phyloP scores from a whole-genome alignment of 2,888 invertebrate genomes.

The Drosophila atripex region DNA sequence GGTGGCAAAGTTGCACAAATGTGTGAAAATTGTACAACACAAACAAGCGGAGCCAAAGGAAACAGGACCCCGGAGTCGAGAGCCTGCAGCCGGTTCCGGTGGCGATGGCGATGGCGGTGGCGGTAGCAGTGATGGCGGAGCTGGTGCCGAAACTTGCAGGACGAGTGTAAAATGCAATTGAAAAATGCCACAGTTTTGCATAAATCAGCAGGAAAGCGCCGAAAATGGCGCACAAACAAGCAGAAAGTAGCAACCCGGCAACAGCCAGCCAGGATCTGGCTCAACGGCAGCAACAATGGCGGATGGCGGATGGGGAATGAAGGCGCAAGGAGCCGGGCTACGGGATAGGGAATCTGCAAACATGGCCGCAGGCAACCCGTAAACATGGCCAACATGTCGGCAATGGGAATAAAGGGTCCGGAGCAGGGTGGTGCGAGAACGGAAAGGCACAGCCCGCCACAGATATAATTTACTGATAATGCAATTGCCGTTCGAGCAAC shows the following conservation, averaged over 20 bases:
- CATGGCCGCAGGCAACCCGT: slow-evolving; percentile 62
- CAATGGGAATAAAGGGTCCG: slow-evolving; percentile 15
- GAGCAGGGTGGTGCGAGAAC: background rate
- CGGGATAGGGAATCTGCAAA: slow-evolving; percentile 45
- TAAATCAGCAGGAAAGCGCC: slow-evolving; percentile 76
- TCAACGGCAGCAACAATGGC: slow-evolving; percentile 22
- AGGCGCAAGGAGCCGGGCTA: background rate
- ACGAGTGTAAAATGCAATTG: slow-evolving; percentile 71
- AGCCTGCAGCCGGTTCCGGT: slow-evolving; percentile 19
- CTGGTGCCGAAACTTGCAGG: slow-evolving; percentile 50
- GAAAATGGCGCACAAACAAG: slow-evolving; percentile 66
- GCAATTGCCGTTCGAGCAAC: slow-evolving; percentile 53
- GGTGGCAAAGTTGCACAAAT: slow-evolving; percentile 72
- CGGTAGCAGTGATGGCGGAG: slow-evolving; percentile 4
- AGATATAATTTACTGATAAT: slow-evolving; percentile 75
- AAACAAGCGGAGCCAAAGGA: slow-evolving; percentile 36
- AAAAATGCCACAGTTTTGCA: slow-evolving; percentile 77
- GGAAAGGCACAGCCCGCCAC: slow-evolving; percentile 41
- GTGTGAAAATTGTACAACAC: slow-evolving; percentile 65
- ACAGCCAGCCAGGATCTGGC: slow-evolving; percentile 27
- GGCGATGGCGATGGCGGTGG: background rate
- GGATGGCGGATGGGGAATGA: slow-evolving; percentile 2
- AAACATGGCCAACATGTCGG: slow-evolving; percentile 60
- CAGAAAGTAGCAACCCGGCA: slow-evolving; percentile 26
- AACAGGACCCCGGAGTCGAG: slow-evolving; percentile 32